These are phyloP conservation scores for Dermochelys coriacea DNA, from an alignment of 2,797 vertebrate genomes.

Conservation along the genomic window DNA sequence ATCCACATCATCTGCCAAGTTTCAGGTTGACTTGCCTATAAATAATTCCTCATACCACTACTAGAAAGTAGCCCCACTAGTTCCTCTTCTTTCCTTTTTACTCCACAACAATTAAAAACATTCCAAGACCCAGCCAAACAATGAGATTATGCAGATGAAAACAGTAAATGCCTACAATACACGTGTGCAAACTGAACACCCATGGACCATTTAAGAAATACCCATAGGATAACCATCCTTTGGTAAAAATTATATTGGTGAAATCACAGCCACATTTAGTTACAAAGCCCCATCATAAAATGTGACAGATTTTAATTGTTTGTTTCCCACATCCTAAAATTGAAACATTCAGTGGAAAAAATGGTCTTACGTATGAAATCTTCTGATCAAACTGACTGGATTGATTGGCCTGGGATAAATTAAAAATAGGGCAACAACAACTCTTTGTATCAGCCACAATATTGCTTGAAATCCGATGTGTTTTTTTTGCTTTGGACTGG, in stretches of 20 bases:
- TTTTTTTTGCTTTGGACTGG: background rate
- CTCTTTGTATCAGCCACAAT: background rate
- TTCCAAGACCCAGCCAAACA: background rate
- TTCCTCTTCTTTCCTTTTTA: background rate
- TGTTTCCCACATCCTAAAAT: background rate
- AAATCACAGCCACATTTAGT: background rate
- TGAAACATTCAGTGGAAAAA: background rate
- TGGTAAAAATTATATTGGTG: background rate
- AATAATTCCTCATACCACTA: background rate
- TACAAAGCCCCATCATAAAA: constrained; percentile 10
- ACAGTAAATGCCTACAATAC: background rate
- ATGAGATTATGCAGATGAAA: background rate
- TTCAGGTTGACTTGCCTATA: background rate
- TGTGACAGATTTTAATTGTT: background rate
- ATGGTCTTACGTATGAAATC: background rate
- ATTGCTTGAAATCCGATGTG: background rate
- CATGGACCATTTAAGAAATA: background rate
- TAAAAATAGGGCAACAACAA: background rate
- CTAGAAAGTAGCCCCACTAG: background rate
- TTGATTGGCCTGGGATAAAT: background rate
- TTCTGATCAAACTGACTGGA: background rate
- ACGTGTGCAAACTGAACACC: background rate
- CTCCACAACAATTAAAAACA: background rate
- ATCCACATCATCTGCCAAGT: background rate
- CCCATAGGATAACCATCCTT: background rate